Evolutionary conservation across 2,888 invertebrate species (phyloP), one percentile per base, ranked within the genome.

Genomic region (Strigamia crassipes): DNA sequence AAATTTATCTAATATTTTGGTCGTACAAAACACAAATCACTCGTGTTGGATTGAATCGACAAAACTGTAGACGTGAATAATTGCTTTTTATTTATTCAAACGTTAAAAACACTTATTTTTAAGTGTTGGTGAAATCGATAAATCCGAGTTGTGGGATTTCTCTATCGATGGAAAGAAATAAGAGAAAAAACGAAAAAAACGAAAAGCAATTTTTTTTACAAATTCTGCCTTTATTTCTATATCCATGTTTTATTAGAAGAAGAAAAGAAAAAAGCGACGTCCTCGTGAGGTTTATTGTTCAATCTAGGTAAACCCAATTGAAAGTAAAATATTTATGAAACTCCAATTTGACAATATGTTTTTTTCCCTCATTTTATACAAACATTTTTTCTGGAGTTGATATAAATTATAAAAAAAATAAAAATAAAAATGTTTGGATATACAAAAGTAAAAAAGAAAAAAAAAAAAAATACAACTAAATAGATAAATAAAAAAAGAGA

Each of bases 261-360:
- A 73, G 5, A 31, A n/a, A n/a, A n/a, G n/a, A n/a, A n/a, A n/a
- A n/a, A n/a, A 73, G 31, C 27, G 73, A 23, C 73, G 31, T 27
- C 73, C 27, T 73, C 73, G 27, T n/a, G 73, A 73, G 31, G 73
- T 73, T 73, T 73, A 73, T 73, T 27, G 73, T 73, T n/a, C 73
- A 73, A 73, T 73, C 73, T 27, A 73, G 18, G 73, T 73, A 73
- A 15, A 31, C 73, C 31, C 73, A 73, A 73, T 73, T 73, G 73
- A 73, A 27, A 31, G 73, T 73, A 31, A 73, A 73, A 73, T 73
- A 73, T 73, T 73, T 73, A 73, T 73, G 56, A 73, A 73, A 31
- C 73, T 73, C 1, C 31, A 27, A 73, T 73, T 73, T 73, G 73
- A 73, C 73, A 73, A 73, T 73, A 73, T 15, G 73, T 73, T 31